These are phyloP conservation scores for Neocrepidodera transversa DNA, from an alignment of 2,888 invertebrate species.

Conservation along the genomic window DNA sequence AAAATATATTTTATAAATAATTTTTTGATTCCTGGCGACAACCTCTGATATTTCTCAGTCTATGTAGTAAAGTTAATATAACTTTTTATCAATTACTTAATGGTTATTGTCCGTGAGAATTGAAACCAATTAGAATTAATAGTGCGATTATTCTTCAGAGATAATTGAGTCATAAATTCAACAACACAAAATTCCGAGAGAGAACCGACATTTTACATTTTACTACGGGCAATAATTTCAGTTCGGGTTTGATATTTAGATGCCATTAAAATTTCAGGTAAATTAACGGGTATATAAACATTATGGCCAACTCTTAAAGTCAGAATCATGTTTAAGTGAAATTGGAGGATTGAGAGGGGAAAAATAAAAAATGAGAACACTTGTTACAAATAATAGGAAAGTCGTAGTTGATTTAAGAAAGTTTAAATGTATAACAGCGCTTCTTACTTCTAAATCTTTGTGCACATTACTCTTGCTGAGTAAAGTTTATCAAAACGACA, in stretches of 20 bases:
- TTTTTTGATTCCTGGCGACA: too few relatives aligned
- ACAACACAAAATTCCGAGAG: constrained; percentile 16
- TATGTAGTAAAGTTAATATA: background rate
- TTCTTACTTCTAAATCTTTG: constrained; percentile 6
- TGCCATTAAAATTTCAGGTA: constrained; percentile 19
- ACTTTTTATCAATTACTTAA: constrained; percentile 21
- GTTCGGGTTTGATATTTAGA: constrained; percentile 16
- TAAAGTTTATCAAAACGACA: constrained; percentile 19
- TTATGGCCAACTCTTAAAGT: constrained; percentile 1
- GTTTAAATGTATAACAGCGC: background rate
- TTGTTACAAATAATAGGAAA: too few relatives aligned
- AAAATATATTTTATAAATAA: too few relatives aligned
- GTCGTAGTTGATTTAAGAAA: too few relatives aligned
- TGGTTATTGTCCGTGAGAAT: constrained; percentile 20
- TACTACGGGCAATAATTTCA: constrained; percentile 15
- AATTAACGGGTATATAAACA: constrained; percentile 16
- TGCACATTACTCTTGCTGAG: constrained; percentile 17
- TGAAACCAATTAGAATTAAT: constrained; percentile 19
- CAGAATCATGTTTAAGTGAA: background rate
- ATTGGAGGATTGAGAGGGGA: background rate
- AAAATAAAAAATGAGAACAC: too few relatives aligned
- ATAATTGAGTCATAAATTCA: constrained; percentile 20
- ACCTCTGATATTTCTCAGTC: too few relatives aligned
- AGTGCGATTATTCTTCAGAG: constrained; percentile 17
- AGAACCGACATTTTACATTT: constrained; percentile 2